A percentile compares a stretch with the other conserved stretches of the same genome.
phyloP scores from a whole-genome alignment of 1,140 invertebrate species.

The Lasioglossum baleicum region DNA sequence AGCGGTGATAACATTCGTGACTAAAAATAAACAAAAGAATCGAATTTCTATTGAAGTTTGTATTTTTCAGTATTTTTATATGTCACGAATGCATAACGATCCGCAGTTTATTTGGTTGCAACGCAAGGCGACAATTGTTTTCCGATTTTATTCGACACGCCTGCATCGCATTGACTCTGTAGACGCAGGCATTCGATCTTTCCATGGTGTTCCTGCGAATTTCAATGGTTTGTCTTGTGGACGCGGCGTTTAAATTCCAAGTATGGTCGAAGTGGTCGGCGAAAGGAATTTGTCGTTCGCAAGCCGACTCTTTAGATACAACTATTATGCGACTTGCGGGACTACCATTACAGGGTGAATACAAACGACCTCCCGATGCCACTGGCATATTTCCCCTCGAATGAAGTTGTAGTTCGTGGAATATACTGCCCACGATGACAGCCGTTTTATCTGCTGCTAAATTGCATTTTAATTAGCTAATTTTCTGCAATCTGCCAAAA shows the following conservation, averaged over 20 bases:
- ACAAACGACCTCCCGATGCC: conserved; percentile 42
- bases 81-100: too few species aligned
- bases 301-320: conserved; percentile 42
- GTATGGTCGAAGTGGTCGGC: conserved; percentile 1
- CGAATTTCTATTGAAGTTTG: too few species aligned
- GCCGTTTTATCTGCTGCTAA: background rate
- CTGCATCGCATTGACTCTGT: conserved; percentile 10
- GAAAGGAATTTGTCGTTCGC: conserved; percentile 59
- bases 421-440: background rate
- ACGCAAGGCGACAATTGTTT: background rate
- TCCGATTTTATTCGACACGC: background rate
- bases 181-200: conserved; percentile 12
- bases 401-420: conserved; percentile 45
- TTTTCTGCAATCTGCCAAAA: too few species aligned
- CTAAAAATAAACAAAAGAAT: too few species aligned
- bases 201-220: conserved; percentile 28
- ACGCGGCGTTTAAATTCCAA: conserved; percentile 46
- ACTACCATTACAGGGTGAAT: conserved; percentile 50
- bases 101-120: too few species aligned
- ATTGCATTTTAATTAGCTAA: too few species aligned
- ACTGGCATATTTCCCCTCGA: background rate
- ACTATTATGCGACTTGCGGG: conserved; percentile 47
- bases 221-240: conserved; percentile 24
- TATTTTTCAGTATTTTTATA: too few species aligned
- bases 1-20: too few species aligned